Conservation (phyloP, 2,888 invertebrate species). For the Auanema freiburgensis region DNA sequence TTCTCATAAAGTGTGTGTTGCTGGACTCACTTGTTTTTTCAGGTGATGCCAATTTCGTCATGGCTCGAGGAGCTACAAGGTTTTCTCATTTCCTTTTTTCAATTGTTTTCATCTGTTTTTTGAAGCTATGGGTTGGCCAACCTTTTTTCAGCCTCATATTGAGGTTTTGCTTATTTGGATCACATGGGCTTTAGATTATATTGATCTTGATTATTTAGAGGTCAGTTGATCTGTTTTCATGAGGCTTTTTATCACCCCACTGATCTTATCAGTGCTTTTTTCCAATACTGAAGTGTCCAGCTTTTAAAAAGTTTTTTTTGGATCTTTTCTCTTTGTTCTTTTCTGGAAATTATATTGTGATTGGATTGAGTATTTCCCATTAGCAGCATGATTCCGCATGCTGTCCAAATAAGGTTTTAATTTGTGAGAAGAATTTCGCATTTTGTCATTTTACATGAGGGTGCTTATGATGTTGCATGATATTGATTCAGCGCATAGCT, state of each 20-base stretch:
- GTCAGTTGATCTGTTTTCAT: conserved; percentile 27
- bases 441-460: too few relatives aligned
- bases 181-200: conserved; percentile 57
- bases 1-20: background rate
- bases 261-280: background rate
- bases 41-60: conserved; percentile 37
- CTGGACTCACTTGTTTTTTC: conserved; percentile 1
- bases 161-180: conserved; percentile 55
- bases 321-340: background rate
- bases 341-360: background rate
- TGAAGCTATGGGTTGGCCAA: conserved; percentile 57
- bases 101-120: background rate
- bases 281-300: background rate
- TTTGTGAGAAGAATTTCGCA: too few relatives aligned
- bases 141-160: conserved; percentile 58
- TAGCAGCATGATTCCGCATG: too few relatives aligned
- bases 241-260: background rate
- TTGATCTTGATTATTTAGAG: conserved; percentile 61
- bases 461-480: too few relatives aligned
- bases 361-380: too few relatives aligned
- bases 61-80: conserved; percentile 40
- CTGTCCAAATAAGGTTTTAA: too few relatives aligned
- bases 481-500: too few relatives aligned
- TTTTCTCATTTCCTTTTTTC: conserved; percentile 16
- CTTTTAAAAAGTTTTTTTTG: background rate